phyloP scores from a whole-genome alignment of 2,797 vertebrate genomes.

The Lagodon rhomboides region DNA sequence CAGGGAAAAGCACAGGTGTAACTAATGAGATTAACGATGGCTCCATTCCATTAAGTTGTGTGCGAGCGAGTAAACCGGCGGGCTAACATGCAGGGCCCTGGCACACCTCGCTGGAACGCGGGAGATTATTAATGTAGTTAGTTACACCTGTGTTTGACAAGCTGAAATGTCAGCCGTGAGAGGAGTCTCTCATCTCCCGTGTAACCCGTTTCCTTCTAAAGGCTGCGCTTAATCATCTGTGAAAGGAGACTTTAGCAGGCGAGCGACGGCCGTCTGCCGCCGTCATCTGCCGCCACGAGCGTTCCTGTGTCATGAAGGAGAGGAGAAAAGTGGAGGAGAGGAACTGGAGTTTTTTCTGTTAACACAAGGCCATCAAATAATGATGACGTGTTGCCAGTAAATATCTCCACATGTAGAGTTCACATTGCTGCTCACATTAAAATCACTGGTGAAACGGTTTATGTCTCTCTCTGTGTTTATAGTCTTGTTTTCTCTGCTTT shows the following conservation, averaged over 20 bases:
- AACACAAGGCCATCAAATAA: constrained; percentile 21
- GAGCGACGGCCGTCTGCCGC: constrained; percentile 5
- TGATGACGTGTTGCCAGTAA: constrained; percentile 1
- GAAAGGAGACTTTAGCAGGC: constrained; percentile 33
- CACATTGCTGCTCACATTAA: constrained; percentile 2
- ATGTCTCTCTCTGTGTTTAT: constrained; percentile 12
- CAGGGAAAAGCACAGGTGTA: constrained; percentile 37
- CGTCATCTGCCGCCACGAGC: constrained; percentile 3
- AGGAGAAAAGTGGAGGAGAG: constrained; percentile 6
- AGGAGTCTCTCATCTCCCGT: constrained; percentile 21
- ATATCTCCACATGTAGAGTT: constrained; percentile 4
- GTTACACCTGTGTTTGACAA: constrained; percentile 51
- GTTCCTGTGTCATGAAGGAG: constrained; percentile 31
- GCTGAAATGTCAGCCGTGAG: constrained; percentile 37
- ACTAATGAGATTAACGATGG: constrained; percentile 39
- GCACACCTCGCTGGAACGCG: constrained; percentile 31
- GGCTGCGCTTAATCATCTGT: constrained; percentile 43
- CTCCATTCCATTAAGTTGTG: constrained; percentile 27
- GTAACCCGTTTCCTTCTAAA: constrained; percentile 41
- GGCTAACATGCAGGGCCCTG: constrained; percentile 1
- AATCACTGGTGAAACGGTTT: constrained; percentile 3
- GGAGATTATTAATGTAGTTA: constrained; percentile 52
- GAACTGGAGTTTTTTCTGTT: background rate
- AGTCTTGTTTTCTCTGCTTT: constrained; percentile 4
- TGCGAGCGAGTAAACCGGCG: constrained; percentile 11